A percentile compares a stretch with the other conserved stretches of the same genome.
Conservation (phyloP, 2,888 invertebrate species). For the Himalopsyche japonica region DNA sequence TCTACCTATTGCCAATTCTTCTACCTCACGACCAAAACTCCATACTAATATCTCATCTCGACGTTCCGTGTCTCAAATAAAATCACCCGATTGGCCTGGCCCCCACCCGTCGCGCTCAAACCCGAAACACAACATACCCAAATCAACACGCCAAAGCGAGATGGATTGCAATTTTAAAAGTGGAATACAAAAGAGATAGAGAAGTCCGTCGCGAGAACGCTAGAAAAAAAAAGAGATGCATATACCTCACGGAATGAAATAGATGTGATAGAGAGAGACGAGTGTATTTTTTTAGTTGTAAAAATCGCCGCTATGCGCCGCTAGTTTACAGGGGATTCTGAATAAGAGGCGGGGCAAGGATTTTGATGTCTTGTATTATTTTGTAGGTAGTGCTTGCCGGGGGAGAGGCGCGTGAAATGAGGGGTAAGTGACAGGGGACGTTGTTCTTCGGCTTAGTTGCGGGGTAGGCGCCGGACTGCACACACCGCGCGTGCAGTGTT, state of each 20-base stretch:
- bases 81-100: constrained; percentile 38
- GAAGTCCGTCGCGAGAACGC: constrained; percentile 21
- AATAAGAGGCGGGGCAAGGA: constrained; percentile 30
- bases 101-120: constrained; percentile 24
- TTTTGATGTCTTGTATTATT: constrained; percentile 12
- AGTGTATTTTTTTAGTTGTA: constrained; percentile 12
- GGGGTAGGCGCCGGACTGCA: constrained; percentile 27
- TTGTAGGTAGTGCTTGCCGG: constrained; percentile 16
- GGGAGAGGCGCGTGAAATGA: constrained; percentile 22
- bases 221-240: constrained; percentile 38
- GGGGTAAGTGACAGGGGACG: constrained; percentile 6
- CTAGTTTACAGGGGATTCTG: constrained; percentile 15
- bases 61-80: constrained; percentile 31
- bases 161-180: constrained; percentile 23
- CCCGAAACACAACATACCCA: constrained; percentile 15
- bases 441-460: constrained; percentile 20
- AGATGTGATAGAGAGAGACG: constrained; percentile 2
- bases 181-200: constrained; percentile 36
- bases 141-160: constrained; percentile 7
- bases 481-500: constrained; percentile 5
- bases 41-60: constrained; percentile 29
- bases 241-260: background rate
- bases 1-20: constrained; percentile 25
- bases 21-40: constrained; percentile 7
- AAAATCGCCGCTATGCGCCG: constrained; percentile 30